Evolutionary conservation across 2,888 invertebrate species (phyloP).

Genomic region (Apamea monoglypha): DNA sequence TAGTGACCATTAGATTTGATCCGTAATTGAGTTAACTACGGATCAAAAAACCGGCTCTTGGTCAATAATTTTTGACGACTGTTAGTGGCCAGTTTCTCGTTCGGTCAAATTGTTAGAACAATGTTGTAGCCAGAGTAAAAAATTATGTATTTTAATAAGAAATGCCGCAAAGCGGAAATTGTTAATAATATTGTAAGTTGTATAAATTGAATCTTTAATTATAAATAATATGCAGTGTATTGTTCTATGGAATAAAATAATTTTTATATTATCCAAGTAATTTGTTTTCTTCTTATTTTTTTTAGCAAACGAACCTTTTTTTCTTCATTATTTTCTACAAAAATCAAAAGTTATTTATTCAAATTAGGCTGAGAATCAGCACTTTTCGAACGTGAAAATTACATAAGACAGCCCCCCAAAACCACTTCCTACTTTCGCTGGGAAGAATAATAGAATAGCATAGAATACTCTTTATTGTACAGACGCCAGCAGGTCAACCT

Average conservation of each 20-base stretch:
- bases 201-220: not conserved
- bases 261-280: not conserved
- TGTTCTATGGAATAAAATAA: not conserved
- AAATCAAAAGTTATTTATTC: not conserved
- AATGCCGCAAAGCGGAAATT: slow-evolving; percentile 8
- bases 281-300: not conserved
- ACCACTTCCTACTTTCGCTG: no score
- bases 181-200: slow-evolving; percentile 9
- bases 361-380: not conserved
- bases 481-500: no score
- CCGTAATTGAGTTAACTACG: no score
- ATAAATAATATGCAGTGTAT: not conserved
- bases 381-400: no score
- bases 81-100: not conserved
- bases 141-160: not conserved
- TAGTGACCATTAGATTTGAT: no score
- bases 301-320: not conserved
- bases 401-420: no score
- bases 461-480: no score
- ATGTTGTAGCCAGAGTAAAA: not conserved
- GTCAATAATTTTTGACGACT: not conserved
- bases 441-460: no score
- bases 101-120: not conserved
- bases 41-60: no score
- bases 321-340: not conserved